phyloP scores from a whole-genome alignment of 2,797 vertebrate species.

The Austrolebias charrua region DNA sequence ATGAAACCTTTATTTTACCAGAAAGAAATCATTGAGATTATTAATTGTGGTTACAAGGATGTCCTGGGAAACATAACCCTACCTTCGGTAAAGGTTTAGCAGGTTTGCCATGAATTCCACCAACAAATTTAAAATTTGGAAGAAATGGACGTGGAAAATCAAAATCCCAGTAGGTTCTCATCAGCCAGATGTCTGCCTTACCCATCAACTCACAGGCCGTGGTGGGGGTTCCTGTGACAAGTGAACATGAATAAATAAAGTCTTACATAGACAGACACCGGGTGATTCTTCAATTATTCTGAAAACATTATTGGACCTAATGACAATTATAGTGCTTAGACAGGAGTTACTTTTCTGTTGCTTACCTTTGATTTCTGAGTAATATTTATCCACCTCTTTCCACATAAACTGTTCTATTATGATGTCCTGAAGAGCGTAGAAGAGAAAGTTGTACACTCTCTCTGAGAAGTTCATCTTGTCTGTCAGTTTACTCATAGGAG shows the following conservation, averaged over 20 bases:
- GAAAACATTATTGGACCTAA: too few species aligned
- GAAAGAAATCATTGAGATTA: too few species aligned
- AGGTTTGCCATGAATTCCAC: constrained; percentile 89
- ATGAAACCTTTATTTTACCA: too few species aligned
- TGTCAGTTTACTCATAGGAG: constrained; percentile 81
- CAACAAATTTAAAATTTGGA: constrained; percentile 92
- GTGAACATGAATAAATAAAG: background rate
- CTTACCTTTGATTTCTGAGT: constrained; percentile 72
- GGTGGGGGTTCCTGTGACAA: constrained; percentile 56
- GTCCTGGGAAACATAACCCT: background rate
- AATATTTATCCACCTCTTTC: constrained; percentile 73
- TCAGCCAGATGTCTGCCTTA: constrained; percentile 90
- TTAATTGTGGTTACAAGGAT: too few species aligned
- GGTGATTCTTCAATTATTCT: too few species aligned
- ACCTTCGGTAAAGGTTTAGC: constrained; percentile 89
- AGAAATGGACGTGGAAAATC: constrained; percentile 88
- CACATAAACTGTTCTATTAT: background rate
- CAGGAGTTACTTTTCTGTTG: background rate
- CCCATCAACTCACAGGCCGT: constrained; percentile 82
- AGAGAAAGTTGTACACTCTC: constrained; percentile 81
- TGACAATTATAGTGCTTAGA: too few species aligned
- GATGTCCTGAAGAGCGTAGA: constrained; percentile 62
- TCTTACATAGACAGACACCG: background rate
- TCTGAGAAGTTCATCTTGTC: constrained; percentile 82
- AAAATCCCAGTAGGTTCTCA: constrained; percentile 92